phyloP scores from a whole-genome alignment of 2,113 vertebrate genomes.

The Typhlomys cinereus region DNA sequence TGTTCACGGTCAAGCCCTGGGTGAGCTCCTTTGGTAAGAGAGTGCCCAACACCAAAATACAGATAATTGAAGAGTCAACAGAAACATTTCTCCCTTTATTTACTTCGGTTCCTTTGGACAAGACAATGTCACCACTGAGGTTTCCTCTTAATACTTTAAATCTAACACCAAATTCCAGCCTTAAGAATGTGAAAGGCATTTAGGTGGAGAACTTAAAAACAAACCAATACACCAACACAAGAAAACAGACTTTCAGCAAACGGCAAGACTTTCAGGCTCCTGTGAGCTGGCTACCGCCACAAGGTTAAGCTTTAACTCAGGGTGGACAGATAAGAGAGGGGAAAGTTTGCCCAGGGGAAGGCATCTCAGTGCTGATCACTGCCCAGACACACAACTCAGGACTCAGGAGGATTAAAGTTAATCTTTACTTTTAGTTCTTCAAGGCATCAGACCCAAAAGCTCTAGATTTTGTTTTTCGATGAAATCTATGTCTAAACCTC shows the following conservation, averaged over 20 bases:
- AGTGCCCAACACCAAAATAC: background rate
- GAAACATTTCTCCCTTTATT: conserved; percentile 6
- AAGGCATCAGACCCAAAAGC: background rate
- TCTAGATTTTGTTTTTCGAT: background rate
- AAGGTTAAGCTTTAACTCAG: conserved; percentile 68
- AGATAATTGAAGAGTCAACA: background rate
- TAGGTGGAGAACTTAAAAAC: conserved; percentile 56
- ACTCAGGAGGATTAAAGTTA: background rate
- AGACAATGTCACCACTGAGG: background rate
- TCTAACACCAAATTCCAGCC: conserved; percentile 29
- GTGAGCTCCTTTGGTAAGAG: conserved; percentile 5
- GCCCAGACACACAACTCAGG: conserved; percentile 12
- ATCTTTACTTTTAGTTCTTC: conserved; percentile 49
- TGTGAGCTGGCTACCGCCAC: background rate
- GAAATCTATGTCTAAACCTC: background rate
- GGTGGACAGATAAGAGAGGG: background rate
- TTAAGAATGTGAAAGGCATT: background rate
- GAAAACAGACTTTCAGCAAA: conserved; percentile 24
- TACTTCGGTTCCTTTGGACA: conserved; percentile 28
- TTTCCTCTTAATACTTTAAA: conserved; percentile 47
- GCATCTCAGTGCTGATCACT: background rate
- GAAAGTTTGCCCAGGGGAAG: background rate
- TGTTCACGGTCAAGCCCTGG: background rate
- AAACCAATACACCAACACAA: conserved; percentile 49
- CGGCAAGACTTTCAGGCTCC: conserved; percentile 3